These are phyloP conservation scores for Podarcis muralis DNA, from an alignment of 2,113 vertebrate species.

Conservation along the genomic window DNA sequence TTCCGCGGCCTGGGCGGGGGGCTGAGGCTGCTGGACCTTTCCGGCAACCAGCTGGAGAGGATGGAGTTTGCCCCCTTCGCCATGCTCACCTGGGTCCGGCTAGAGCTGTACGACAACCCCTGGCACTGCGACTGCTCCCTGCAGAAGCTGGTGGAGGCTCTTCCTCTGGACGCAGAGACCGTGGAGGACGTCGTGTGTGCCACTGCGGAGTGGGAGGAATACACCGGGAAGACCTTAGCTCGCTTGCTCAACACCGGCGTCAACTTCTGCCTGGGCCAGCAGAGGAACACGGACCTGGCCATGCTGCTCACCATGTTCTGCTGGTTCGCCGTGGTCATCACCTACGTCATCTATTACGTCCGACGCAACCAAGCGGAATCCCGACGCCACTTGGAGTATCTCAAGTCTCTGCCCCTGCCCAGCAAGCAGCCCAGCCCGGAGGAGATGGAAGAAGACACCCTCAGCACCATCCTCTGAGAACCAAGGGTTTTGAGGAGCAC, in stretches of 20 bases:
- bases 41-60: conserved; percentile 76
- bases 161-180: conserved; percentile 75
- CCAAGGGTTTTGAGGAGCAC: background rate
- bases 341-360: conserved; percentile 80
- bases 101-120: conserved; percentile 79
- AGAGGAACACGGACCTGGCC: conserved; percentile 73
- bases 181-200: conserved; percentile 80
- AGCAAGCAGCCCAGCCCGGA: background rate
- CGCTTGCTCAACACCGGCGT: conserved; percentile 76
- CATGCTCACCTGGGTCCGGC: conserved; percentile 70
- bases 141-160: conserved; percentile 78
- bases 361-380: conserved; percentile 78
- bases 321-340: conserved; percentile 81
- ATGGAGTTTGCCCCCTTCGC: conserved; percentile 74
- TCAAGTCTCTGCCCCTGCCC: conserved; percentile 79
- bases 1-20: conserved; percentile 73
- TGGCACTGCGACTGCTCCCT: conserved; percentile 82
- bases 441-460: conserved; percentile 64
- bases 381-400: conserved; percentile 77
- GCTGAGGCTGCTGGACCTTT: conserved; percentile 79
- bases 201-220: conserved; percentile 74
- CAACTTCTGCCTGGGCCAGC: conserved; percentile 76
- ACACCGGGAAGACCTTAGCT: conserved; percentile 73
- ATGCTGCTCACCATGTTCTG: conserved; percentile 82
- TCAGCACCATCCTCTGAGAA: conserved; percentile 73